These are phyloP conservation scores for Drosophila rufa DNA, from an alignment of 1,140 invertebrate genomes.

Conservation along the genomic window DNA sequence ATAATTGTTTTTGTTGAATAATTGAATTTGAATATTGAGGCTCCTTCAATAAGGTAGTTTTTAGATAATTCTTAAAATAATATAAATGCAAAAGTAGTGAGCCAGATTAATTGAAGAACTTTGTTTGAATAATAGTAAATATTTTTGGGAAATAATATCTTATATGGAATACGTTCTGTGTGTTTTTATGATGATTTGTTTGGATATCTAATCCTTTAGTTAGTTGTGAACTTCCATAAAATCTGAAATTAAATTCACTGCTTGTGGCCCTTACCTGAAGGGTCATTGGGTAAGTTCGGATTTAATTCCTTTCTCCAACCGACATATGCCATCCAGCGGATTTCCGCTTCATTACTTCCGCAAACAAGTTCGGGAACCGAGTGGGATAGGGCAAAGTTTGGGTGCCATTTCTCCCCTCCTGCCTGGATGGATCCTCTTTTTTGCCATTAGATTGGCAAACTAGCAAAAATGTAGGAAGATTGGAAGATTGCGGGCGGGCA, in stretches of 20 bases:
- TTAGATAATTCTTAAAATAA: background rate
- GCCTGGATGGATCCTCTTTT: constrained; percentile 16
- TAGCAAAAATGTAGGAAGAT: constrained; percentile 36
- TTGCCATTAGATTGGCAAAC: constrained; percentile 57
- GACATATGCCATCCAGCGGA: constrained; percentile 46
- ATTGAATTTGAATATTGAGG: constrained; percentile 7
- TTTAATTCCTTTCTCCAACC: constrained; percentile 13
- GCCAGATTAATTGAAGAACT: too few relatives aligned
- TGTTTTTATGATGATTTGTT: too few relatives aligned
- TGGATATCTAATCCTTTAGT: too few relatives aligned
- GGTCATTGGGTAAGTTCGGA: constrained; percentile 13
- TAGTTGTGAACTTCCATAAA: too few relatives aligned
- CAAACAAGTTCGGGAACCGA: constrained; percentile 19
- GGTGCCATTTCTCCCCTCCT: constrained; percentile 6
- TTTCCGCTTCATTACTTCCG: constrained; percentile 49
- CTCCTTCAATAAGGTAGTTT: background rate
- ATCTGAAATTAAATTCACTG: too few relatives aligned
- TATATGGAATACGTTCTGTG: too few relatives aligned
- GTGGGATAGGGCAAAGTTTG: constrained; percentile 24
- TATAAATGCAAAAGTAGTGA: background rate
- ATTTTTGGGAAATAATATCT: too few relatives aligned
- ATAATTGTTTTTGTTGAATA: constrained; percentile 1
- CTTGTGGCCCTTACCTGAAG: constrained; percentile 10
- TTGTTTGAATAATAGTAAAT: too few relatives aligned
- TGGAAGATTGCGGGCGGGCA: constrained; percentile 19